Percentiles rank a stretch among this genome's conserved stretches.
phyloP scores from a whole-genome alignment of 2,888 invertebrate genomes.

The Phortica magna region DNA sequence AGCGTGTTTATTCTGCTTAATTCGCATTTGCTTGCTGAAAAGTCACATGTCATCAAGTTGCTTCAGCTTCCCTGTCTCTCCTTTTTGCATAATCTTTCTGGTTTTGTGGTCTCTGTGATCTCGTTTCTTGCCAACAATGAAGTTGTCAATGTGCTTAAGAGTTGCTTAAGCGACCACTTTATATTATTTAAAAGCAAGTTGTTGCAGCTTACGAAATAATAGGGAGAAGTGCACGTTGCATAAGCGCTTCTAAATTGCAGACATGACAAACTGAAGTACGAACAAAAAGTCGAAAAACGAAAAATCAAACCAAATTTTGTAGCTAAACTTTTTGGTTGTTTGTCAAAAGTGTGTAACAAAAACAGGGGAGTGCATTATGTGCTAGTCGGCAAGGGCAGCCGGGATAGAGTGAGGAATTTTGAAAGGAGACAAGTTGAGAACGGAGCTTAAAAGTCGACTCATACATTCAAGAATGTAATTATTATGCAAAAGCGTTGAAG shows the following conservation, averaged over 20 bases:
- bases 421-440: neutral
- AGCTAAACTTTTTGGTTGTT: slow-evolving; percentile 50
- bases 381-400: neutral
- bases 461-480: slow-evolving; percentile 46
- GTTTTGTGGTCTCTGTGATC: neutral
- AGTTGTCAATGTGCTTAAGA: slow-evolving; percentile 5
- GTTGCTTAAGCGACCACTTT: neutral
- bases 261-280: slow-evolving; percentile 3
- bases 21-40: neutral
- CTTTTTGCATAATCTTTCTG: neutral
- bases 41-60: neutral
- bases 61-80: too few relatives aligned
- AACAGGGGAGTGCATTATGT: neutral
- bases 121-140: slow-evolving; percentile 22
- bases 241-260: too few relatives aligned
- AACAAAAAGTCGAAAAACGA: neutral
- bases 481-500: slow-evolving; percentile 50
- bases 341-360: slow-evolving; percentile 34
- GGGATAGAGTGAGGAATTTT: too few relatives aligned
- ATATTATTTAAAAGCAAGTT: neutral
- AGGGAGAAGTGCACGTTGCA: neutral
- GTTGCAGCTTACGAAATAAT: neutral
- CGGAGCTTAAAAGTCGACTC: neutral
- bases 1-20: neutral
- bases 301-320: slow-evolving; percentile 23